phyloP scores from a whole-genome alignment of 2,888 invertebrate genomes.

The Endotricha flammealis region DNA sequence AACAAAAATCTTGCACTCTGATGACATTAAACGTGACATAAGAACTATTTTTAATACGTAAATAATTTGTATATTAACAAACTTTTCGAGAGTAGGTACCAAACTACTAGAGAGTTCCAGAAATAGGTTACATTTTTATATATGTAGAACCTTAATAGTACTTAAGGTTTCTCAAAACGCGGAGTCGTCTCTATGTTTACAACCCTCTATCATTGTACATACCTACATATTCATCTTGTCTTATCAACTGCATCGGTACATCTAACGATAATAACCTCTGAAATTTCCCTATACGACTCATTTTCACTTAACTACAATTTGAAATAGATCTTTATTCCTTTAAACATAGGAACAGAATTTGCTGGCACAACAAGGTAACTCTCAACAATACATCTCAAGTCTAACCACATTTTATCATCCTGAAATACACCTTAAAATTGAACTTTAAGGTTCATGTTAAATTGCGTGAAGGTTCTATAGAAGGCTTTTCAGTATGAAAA shows the following conservation, averaged over 20 bases:
- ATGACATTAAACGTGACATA: too few relatives aligned
- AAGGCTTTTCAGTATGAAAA: slow-evolving; percentile 45
- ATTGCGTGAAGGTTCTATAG: slow-evolving; percentile 15
- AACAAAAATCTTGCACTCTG: too few relatives aligned
- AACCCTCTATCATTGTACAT: slow-evolving; percentile 35
- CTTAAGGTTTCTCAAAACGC: slow-evolving; percentile 23
- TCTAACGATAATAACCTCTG: slow-evolving; percentile 46
- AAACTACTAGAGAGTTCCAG: too few relatives aligned
- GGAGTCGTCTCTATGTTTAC: slow-evolving; percentile 47
- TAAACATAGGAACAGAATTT: slow-evolving; percentile 69
- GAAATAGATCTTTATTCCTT: slow-evolving; percentile 77
- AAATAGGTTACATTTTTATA: too few relatives aligned
- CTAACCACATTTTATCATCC: background rate
- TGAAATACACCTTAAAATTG: slow-evolving; percentile 14
- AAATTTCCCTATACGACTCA: slow-evolving; percentile 56
- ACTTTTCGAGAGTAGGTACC: too few relatives aligned
- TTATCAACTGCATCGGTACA: slow-evolving; percentile 40
- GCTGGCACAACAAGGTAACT: slow-evolving; percentile 63
- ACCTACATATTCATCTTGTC: slow-evolving; percentile 33
- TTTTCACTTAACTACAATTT: slow-evolving; percentile 60
- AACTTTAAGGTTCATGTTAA: slow-evolving; percentile 20
- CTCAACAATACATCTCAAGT: slow-evolving; percentile 23
- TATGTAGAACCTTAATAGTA: too few relatives aligned
- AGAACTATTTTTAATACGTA: too few relatives aligned
- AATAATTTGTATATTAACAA: too few relatives aligned